phyloP scores from a whole-genome alignment of 2,113 vertebrate species.

The Meleagris gallopavo region DNA sequence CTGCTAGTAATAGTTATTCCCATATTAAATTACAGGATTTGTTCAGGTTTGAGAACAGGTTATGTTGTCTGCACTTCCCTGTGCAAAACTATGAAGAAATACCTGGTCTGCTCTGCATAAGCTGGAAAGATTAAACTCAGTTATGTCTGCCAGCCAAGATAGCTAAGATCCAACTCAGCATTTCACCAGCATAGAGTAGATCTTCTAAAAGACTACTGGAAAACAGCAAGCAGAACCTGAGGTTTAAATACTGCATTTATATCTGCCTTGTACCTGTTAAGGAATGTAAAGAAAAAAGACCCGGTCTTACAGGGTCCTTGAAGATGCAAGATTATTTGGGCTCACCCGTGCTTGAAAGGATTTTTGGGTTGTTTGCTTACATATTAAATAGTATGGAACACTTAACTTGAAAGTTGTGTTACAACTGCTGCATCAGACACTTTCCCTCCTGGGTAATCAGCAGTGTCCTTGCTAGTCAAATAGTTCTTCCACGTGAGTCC shows the following conservation, averaged over 20 bases:
- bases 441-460: background rate
- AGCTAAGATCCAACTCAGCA: background rate
- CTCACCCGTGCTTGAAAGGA: background rate
- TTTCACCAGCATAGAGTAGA: background rate
- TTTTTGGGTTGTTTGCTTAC: constrained; percentile 17
- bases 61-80: background rate
- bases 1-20: background rate
- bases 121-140: background rate
- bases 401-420: background rate
- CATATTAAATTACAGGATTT: background rate
- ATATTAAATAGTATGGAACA: background rate
- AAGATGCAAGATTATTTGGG: background rate
- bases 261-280: background rate
- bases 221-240: background rate
- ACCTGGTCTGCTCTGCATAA: background rate
- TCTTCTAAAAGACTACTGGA: background rate
- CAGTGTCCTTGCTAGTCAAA: background rate
- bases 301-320: background rate
- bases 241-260: background rate
- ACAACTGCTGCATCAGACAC: background rate
- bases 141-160: background rate
- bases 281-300: background rate
- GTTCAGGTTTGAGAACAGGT: background rate
- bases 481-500: background rate
- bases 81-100: background rate